A percentile compares a stretch with the other conserved stretches of the same genome.
Evolutionary conservation across 2,113 vertebrate genomes (phyloP).

Genomic region (Mastomys coucha): DNA sequence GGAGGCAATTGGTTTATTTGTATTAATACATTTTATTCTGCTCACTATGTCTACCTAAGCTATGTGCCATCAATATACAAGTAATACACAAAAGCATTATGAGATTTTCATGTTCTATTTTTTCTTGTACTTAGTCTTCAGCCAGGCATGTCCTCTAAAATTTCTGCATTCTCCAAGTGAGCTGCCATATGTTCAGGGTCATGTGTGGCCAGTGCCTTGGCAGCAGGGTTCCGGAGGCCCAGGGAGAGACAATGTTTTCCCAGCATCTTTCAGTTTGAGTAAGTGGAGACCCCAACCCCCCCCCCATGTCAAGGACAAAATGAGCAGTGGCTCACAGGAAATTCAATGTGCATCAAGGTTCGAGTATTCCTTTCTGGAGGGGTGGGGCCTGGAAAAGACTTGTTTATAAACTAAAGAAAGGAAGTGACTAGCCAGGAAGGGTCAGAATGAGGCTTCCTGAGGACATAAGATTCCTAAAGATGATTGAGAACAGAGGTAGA

Average conservation of each 20-base stretch:
- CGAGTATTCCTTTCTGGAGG: neutral
- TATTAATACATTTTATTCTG: neutral
- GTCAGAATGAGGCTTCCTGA: neutral
- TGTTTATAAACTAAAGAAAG: neutral
- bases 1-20: neutral
- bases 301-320: neutral
- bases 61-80: neutral
- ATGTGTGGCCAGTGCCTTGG: neutral
- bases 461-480: neutral
- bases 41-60: neutral
- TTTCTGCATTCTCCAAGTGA: neutral
- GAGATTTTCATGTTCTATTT: neutral
- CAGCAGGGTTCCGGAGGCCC: neutral
- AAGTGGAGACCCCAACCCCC: too few species aligned
- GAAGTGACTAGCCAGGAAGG: neutral
- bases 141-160: too few species aligned
- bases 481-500: neutral
- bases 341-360: too few species aligned
- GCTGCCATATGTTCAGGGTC: neutral
- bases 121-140: neutral
- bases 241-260: neutral
- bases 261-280: neutral
- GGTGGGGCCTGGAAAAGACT: neutral
- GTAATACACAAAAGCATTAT: neutral
- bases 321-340: neutral